Evolutionary conservation across 1,140 invertebrate genomes (phyloP), one percentile per base, ranked within the genome.

Genomic region (Halesus radiatus): DNA sequence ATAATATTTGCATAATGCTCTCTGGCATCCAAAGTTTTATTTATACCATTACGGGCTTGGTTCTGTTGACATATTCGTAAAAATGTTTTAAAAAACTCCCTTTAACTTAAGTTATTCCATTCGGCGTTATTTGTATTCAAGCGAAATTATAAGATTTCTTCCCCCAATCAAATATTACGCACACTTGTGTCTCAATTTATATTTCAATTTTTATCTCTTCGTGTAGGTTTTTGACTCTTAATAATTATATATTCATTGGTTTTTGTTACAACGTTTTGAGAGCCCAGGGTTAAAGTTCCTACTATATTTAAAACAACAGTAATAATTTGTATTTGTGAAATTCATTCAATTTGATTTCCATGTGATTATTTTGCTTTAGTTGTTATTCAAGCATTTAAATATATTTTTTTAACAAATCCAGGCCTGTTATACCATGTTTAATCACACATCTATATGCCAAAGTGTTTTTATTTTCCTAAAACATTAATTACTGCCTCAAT

Each of bases 11-110:
- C 29, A 70, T 70, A n/a, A 70, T 70, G n/a, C 32, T n/a, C 37
- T 45, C 13, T 10, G 23, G 66, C 16, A 37, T 70, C 7, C 20
- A 13, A n/a, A 20, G 18, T 50, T 70, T 70, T 70, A 70, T 70
- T 70, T 70, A 70, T 70, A 70, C 66, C 45, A 70, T 70, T 64
- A 70, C 37, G 66, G 66, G 66, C 66, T 70, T 70, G 66, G 66
- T 70, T 70, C 66, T 70, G 66, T 70, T 70, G 66, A 70, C 66
- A 70, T 70, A 70, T 70, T 70, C 66, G 7, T 68, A n/a, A 50
- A 70, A 70, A 70, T 70, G 37, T 70, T 22, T 18, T 7, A 70
- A 70, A 56, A 56, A n/a, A 8, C n/a, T 5, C 54, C n/a, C 54
- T 56, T 20, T 22, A 56, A 56, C 54, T 56, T 56, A n/a, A 56